Conservation (phyloP, 2,888 invertebrate genomes). For the Mycalesis mineus region DNA sequence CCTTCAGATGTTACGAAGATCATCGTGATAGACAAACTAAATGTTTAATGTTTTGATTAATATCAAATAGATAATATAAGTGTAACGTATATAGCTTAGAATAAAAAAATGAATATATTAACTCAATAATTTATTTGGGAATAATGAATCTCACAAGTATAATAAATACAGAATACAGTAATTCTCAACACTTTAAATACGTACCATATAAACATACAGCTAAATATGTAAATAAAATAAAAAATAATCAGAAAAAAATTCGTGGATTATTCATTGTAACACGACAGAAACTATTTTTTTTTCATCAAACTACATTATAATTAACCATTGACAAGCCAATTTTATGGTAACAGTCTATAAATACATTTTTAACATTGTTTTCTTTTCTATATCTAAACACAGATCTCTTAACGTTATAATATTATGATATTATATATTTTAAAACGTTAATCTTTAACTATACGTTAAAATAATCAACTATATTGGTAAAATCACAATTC, state of each 20-base stretch:
- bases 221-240: conserved; percentile 32
- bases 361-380: conserved; percentile 58
- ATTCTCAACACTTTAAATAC: conserved; percentile 67
- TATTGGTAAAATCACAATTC: conserved; percentile 75
- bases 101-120: conserved; percentile 31
- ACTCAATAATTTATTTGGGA: conserved; percentile 75
- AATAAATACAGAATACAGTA: conserved; percentile 69
- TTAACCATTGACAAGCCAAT: conserved; percentile 29
- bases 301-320: conserved; percentile 23
- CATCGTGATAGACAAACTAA: no score
- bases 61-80: no score
- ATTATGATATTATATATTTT: conserved; percentile 66
- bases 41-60: no score
- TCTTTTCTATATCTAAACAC: conserved; percentile 62
- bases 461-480: conserved; percentile 71
- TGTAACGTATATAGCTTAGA: background rate
- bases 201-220: conserved; percentile 51
- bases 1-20: no score
- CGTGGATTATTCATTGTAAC: conserved; percentile 28
- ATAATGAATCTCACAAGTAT: conserved; percentile 63
- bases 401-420: conserved; percentile 50
- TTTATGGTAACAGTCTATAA: conserved; percentile 41
- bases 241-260: conserved; percentile 25
- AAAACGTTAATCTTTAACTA: conserved; percentile 60
- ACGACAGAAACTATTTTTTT: conserved; percentile 26